A percentile compares a stretch with the other conserved stretches of the same genome.
Conservation (phyloP, 2,888 invertebrate species). For the Merodon equestris region DNA sequence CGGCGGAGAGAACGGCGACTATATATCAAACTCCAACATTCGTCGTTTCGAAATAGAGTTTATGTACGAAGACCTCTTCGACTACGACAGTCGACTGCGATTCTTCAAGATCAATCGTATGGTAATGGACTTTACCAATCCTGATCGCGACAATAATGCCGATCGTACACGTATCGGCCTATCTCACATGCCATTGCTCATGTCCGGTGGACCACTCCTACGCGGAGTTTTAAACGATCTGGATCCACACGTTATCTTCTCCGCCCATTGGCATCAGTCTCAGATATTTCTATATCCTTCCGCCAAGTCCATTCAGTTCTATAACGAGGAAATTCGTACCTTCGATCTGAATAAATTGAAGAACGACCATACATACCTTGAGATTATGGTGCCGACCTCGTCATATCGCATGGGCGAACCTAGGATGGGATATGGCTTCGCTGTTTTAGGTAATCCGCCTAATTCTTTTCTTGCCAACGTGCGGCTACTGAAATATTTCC, state of each 20-base stretch:
- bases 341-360: constrained; percentile 75
- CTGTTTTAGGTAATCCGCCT: constrained; percentile 84
- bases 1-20: constrained; percentile 92
- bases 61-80: constrained; percentile 83
- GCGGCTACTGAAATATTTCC: constrained; percentile 3
- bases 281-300: constrained; percentile 77
- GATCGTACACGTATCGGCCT: constrained; percentile 81
- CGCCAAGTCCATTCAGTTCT: constrained; percentile 75
- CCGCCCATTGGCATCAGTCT: constrained; percentile 84
- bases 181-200: constrained; percentile 85
- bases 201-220: constrained; percentile 78
- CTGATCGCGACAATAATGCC: constrained; percentile 78
- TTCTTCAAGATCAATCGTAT: constrained; percentile 88
- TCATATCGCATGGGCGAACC: constrained; percentile 97
- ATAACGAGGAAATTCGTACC: constrained; percentile 74
- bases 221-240: constrained; percentile 81
- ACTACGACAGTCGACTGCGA: constrained; percentile 81
- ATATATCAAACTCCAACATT: constrained; percentile 84
- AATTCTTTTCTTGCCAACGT: neutral
- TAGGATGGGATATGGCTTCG: constrained; percentile 92
- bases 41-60: constrained; percentile 87
- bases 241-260: constrained; percentile 85
- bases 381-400: constrained; percentile 95
- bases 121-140: constrained; percentile 82
- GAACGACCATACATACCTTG: constrained; percentile 80